Evolutionary conservation across 2,113 vertebrate genomes (phyloP).

Genomic region (Coptodon rendalli): DNA sequence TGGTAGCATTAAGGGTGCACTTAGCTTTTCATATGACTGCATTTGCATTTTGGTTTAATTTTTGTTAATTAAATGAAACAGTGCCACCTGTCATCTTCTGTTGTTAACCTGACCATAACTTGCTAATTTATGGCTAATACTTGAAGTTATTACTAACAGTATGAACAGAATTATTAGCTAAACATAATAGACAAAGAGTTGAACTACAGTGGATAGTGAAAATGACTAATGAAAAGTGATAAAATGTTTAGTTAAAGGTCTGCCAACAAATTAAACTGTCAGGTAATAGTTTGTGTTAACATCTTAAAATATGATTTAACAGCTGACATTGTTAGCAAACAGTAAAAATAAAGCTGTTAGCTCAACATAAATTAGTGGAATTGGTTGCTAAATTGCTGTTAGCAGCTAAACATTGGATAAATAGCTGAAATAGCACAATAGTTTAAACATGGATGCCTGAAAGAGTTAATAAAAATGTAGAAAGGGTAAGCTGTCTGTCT

Average conservation of each 20-base stretch:
- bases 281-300: not conserved
- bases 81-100: not conserved
- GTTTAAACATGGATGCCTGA: not conserved
- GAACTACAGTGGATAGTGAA: not conserved
- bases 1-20: not conserved
- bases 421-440: not conserved
- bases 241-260: not conserved
- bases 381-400: not conserved
- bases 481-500: not conserved
- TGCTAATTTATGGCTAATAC: not conserved
- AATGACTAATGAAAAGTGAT: not conserved
- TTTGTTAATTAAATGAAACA: not conserved
- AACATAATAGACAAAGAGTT: not conserved
- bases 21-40: not conserved
- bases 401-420: not conserved
- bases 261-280: not conserved
- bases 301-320: not conserved
- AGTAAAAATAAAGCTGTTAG: not conserved
- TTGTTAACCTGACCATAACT: not conserved
- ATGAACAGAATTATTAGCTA: accelerated
- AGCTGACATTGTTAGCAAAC: not conserved
- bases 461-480: not conserved
- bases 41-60: not conserved
- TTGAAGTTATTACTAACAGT: not conserved
- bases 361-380: not conserved